phyloP scores from a whole-genome alignment of 2,113 vertebrate species.

The Tragelaphus imberbis region DNA sequence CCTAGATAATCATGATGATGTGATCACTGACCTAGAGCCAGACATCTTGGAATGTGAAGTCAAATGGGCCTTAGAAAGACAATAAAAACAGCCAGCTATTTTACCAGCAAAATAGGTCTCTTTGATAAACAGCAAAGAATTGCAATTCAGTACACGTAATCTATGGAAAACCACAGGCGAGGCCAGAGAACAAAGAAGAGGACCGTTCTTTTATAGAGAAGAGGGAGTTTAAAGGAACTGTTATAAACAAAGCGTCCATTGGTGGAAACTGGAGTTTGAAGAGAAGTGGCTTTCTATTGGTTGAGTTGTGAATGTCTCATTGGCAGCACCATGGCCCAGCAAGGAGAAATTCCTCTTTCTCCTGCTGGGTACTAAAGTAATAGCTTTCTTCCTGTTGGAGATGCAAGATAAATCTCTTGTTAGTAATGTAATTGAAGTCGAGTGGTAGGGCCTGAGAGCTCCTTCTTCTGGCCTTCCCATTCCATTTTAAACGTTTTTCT shows the following conservation, averaged over 20 bases:
- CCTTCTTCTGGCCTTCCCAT: not conserved
- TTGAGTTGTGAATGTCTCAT: not conserved
- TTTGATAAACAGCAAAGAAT: not conserved
- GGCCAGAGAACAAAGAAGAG: not conserved
- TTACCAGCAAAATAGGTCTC: not conserved
- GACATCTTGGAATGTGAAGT: too few species aligned
- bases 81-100: not conserved
- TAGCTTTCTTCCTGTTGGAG: not conserved
- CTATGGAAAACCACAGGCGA: not conserved
- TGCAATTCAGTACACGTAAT: not conserved
- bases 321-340: not conserved
- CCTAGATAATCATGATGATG: too few species aligned
- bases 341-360: not conserved
- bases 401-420: not conserved
- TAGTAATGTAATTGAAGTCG: not conserved
- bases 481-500: not conserved
- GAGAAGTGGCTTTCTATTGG: not conserved
- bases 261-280: not conserved
- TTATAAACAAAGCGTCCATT: not conserved
- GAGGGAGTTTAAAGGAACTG: not conserved
- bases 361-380: not conserved
- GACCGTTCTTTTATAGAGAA: not conserved
- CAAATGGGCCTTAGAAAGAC: too few species aligned
- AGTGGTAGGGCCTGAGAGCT: not conserved
- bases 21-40: too few species aligned